Evolutionary conservation across 2,797 vertebrate species (phyloP).

Genomic region (Sebastes alutus): DNA sequence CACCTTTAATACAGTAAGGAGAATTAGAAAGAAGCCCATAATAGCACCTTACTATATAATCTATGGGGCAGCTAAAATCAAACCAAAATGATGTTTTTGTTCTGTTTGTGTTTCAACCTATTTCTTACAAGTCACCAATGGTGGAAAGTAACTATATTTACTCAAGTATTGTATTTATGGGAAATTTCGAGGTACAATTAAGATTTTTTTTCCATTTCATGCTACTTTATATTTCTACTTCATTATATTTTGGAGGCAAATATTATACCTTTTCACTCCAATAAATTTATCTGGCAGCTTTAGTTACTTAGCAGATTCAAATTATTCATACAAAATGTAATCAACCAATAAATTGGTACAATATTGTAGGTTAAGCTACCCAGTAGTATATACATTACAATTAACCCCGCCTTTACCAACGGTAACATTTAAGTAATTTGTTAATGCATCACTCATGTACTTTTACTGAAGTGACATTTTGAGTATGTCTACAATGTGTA

Average conservation of each 20-base stretch:
- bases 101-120: background rate
- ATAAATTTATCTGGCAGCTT: background rate
- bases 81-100: background rate
- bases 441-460: background rate
- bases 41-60: background rate
- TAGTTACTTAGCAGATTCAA: background rate
- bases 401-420: background rate
- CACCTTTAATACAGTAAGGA: too few relatives aligned
- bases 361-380: background rate
- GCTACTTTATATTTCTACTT: background rate
- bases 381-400: background rate
- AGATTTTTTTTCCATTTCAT: background rate
- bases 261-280: background rate
- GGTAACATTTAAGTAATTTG: background rate
- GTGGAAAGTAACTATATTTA: background rate
- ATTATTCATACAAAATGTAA: background rate
- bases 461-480: too few relatives aligned
- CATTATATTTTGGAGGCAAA: background rate
- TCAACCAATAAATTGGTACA: background rate
- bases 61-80: background rate
- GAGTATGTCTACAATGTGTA: background rate
- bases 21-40: background rate
- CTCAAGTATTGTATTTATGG: too few relatives aligned
- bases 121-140: background rate
- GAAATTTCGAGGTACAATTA: background rate